phyloP scores from a whole-genome alignment of 1,140 invertebrate species.

The Ceratosolen solmsi region DNA sequence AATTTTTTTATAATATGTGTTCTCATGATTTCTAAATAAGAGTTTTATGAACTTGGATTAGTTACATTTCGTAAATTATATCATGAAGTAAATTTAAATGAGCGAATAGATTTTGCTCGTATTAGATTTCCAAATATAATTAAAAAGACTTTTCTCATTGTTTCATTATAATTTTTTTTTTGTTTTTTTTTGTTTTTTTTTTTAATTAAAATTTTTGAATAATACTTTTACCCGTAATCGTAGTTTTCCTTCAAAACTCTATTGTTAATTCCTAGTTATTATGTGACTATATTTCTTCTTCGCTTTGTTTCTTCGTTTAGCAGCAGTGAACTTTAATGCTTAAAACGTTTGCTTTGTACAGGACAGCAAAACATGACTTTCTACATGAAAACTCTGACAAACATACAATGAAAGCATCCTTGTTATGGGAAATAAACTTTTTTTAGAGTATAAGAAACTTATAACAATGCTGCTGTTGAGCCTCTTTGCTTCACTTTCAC shows the following conservation, averaged over 20 bases:
- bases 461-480: conserved; percentile 43
- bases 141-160: too few species aligned
- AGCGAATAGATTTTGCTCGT: too few species aligned
- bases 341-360: conserved; percentile 16
- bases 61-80: too few species aligned
- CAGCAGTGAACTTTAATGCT: neutral
- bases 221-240: too few species aligned
- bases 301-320: neutral
- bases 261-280: neutral
- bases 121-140: too few species aligned
- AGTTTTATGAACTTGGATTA: too few species aligned
- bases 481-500: neutral
- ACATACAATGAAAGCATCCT: conserved; percentile 34
- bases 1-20: too few species aligned
- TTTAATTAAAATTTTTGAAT: too few species aligned
- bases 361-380: conserved; percentile 17
- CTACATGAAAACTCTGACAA: conserved; percentile 40
- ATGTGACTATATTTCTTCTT: neutral
- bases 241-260: neutral
- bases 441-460: conserved; percentile 34
- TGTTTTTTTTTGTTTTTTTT: too few species aligned
- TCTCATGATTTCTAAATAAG: too few species aligned
- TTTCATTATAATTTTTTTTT: too few species aligned
- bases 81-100: too few species aligned
- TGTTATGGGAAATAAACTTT: conserved; percentile 27